Evolutionary conservation across 1,140 invertebrate species (phyloP).

Genomic region (Popillia japonica): DNA sequence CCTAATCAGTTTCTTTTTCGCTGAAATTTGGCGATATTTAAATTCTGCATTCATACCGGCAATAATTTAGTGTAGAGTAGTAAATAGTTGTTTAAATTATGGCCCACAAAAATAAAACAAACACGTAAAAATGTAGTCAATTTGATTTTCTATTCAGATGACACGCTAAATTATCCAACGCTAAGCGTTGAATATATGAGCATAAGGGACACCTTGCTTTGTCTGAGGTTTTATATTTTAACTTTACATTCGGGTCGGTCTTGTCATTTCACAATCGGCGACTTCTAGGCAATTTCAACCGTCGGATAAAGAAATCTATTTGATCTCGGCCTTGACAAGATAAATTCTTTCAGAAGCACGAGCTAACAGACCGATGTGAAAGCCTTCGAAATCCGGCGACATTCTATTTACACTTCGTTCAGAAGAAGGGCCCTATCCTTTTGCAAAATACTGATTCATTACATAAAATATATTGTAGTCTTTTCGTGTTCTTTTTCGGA

Average conservation of each 20-base stretch:
- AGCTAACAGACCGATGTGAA: background rate
- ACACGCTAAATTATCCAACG: no score
- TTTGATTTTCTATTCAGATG: no score
- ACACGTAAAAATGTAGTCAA: no score
- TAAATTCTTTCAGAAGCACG: constrained; percentile 4
- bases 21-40: no score
- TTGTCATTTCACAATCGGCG: background rate
- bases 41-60: no score
- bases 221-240: background rate
- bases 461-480: no score
- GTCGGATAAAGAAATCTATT: constrained; percentile 12
- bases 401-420: constrained; percentile 1
- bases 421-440: background rate
- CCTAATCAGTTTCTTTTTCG: no score
- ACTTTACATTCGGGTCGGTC: background rate
- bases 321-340: background rate
- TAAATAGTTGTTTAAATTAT: no score
- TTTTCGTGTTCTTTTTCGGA: no score
- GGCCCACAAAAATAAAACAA: no score
- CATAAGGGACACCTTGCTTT: background rate
- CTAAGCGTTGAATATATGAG: background rate
- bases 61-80: no score
- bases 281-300: background rate
- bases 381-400: background rate
- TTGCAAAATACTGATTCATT: background rate